Conservation (phyloP, 2,113 vertebrate genomes). For the Theropithecus gelada region DNA sequence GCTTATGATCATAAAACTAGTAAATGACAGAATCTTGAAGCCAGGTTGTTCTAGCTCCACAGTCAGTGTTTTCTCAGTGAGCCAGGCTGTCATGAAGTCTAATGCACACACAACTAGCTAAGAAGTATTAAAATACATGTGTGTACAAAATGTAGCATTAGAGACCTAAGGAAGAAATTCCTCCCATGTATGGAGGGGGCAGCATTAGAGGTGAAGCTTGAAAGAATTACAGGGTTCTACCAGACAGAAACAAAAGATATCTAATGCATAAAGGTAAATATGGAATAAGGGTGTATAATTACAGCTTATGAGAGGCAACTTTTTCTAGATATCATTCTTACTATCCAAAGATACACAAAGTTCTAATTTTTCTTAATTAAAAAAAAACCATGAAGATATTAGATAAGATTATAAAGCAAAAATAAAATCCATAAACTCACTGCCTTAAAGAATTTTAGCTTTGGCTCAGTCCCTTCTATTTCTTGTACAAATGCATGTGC, state of each 20-base stretch:
- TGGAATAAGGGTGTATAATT: neutral
- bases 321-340: neutral
- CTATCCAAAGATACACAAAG: neutral
- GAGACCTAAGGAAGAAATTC: neutral
- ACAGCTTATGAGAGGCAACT: neutral
- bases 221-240: neutral
- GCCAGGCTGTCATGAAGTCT: neutral
- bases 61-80: neutral
- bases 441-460: neutral
- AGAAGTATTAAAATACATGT: neutral
- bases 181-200: accelerated
- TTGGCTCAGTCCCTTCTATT: neutral
- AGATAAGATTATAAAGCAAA: neutral
- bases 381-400: neutral
- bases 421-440: neutral
- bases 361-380: neutral
- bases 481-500: neutral
- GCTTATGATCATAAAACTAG: neutral
- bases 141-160: neutral
- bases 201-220: neutral
- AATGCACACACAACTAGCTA: neutral
- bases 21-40: neutral
- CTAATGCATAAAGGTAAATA: neutral
- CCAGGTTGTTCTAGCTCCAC: neutral
- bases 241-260: neutral